Evolutionary conservation across 2,888 invertebrate species (phyloP).

Genomic region (Thymelicus acteon): DNA sequence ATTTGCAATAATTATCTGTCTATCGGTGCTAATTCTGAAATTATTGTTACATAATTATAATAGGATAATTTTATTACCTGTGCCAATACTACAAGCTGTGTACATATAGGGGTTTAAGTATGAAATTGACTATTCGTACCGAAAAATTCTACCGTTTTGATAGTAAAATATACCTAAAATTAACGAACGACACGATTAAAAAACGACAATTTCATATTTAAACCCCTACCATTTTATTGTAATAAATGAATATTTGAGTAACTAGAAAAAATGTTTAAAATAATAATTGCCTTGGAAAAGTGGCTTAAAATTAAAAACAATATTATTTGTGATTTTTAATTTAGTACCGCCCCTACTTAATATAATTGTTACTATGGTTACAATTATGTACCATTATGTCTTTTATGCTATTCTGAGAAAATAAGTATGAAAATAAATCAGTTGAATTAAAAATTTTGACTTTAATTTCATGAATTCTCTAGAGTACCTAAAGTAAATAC

Average conservation of each 20-base stretch:
- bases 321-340: neutral
- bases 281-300: no score
- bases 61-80: neutral
- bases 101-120: neutral
- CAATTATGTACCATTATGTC: no score
- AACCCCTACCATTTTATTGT: no score
- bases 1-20: neutral
- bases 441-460: neutral
- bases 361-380: neutral
- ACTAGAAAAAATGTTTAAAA: no score
- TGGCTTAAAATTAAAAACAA: no score
- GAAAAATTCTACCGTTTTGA: no score
- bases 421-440: neutral
- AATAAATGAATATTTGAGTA: no score
- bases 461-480: neutral
- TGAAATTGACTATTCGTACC: no score
- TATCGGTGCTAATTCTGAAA: neutral
- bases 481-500: no score
- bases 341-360: neutral
- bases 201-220: no score
- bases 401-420: neutral
- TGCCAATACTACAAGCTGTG: neutral
- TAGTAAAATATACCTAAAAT: no score
- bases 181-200: no score
- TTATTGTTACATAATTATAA: neutral